Conservation (phyloP, 2,113 vertebrate species). For the Jaculus jaculus region DNA sequence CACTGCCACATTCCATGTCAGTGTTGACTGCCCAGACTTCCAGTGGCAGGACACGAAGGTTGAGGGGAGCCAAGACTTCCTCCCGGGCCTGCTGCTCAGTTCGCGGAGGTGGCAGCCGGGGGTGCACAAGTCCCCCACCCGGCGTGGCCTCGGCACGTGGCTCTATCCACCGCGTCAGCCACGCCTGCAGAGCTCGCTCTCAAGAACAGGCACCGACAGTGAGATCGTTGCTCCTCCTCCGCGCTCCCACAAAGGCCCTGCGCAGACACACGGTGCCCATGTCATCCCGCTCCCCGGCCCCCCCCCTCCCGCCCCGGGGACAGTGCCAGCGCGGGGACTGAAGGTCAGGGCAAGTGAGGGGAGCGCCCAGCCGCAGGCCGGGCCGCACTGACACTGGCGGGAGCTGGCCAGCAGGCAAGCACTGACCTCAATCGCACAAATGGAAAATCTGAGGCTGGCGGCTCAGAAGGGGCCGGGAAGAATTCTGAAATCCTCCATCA, state of each 20-base stretch:
- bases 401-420: neutral
- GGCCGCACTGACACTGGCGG: neutral
- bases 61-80: neutral
- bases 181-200: too few species aligned
- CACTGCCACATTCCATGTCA: neutral
- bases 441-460: conserved; percentile 63
- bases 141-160: neutral
- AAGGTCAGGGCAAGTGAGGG: neutral
- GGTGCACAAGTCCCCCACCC: neutral
- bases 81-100: neutral
- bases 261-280: too few species aligned
- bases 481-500: neutral
- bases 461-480: neutral
- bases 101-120: neutral
- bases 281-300: neutral
- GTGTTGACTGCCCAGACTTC: neutral
- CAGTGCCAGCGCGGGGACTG: neutral
- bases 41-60: neutral
- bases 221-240: neutral
- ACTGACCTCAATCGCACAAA: conserved; percentile 29
- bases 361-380: neutral
- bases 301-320: neutral
- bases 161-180: fast-evolving
- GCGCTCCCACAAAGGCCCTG: neutral
- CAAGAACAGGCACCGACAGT: neutral